Evolutionary conservation across 2,888 invertebrate species (phyloP).

Genomic region (Conops quadrifasciatus): DNA sequence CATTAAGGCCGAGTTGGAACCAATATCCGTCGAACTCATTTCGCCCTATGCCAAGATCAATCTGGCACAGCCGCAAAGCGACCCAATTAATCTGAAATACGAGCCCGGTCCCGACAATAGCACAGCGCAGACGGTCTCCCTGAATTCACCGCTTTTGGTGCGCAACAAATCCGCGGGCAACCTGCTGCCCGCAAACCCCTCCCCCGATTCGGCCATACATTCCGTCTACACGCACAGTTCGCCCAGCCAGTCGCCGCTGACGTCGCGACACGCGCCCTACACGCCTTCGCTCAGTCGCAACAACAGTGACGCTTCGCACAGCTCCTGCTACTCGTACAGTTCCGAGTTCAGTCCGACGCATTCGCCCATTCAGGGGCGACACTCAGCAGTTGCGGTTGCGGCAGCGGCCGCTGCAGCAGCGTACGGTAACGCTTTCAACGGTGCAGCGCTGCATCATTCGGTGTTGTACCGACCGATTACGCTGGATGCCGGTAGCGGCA

Average conservation of each 20-base stretch:
- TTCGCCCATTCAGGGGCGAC: conserved; percentile 82
- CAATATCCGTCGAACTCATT: conserved; percentile 51
- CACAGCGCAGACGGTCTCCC: conserved; percentile 40
- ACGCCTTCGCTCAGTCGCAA: conserved; percentile 87
- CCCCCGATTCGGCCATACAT: conserved; percentile 89
- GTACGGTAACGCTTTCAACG: conserved; percentile 56
- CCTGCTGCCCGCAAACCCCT: conserved; percentile 78
- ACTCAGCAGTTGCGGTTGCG: conserved; percentile 59
- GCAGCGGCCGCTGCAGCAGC: conserved; percentile 38
- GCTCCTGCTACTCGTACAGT: conserved; percentile 87
- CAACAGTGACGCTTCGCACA: conserved; percentile 90
- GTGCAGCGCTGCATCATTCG: conserved; percentile 66
- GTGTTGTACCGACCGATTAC: conserved; percentile 68
- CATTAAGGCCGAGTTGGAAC: conserved; percentile 57
- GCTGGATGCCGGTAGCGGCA: conserved; percentile 49
- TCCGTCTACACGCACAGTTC: conserved; percentile 84
- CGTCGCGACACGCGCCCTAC: conserved; percentile 81
- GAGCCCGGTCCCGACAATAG: conserved; percentile 52
- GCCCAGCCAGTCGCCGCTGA: conserved; percentile 86
- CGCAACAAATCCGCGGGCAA: conserved; percentile 70
- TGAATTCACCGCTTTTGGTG: conserved; percentile 74
- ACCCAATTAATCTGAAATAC: conserved; percentile 63
- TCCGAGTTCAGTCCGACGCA: conserved; percentile 86
- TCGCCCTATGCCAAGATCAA: conserved; percentile 49
- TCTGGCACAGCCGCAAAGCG: conserved; percentile 57